Conservation (phyloP, 2,113 vertebrate genomes). For the Periophthalmodon schlosseri region DNA sequence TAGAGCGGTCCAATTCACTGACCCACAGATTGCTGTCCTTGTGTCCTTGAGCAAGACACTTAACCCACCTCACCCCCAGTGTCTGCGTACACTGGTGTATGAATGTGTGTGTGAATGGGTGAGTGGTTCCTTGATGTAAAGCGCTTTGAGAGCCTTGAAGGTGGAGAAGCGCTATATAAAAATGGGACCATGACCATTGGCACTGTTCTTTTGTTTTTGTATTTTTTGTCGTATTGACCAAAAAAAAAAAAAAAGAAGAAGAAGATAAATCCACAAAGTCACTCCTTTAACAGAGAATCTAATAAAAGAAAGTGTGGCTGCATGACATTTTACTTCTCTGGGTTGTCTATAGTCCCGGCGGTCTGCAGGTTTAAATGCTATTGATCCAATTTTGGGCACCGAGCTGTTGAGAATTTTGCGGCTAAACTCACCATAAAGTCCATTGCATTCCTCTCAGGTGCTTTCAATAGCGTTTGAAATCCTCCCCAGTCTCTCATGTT, state of each 20-base stretch:
- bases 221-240: neutral
- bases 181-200: too few species aligned
- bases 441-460: slow-evolving; percentile 35
- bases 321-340: slow-evolving; percentile 45
- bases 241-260: neutral
- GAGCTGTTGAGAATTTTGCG: slow-evolving; percentile 39
- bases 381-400: slow-evolving; percentile 52
- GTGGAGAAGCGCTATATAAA: too few species aligned
- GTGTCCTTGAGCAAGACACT: too few species aligned
- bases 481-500: slow-evolving; percentile 41
- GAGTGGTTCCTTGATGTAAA: too few species aligned
- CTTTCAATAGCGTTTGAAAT: slow-evolving; percentile 55
- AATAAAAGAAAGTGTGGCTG: slow-evolving; percentile 42
- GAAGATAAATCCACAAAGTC: slow-evolving; percentile 17
- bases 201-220: too few species aligned
- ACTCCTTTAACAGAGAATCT: slow-evolving; percentile 25
- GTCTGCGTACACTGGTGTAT: too few species aligned
- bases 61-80: too few species aligned
- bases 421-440: slow-evolving; percentile 37
- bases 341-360: slow-evolving; percentile 31
- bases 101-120: too few species aligned
- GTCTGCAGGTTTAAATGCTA: slow-evolving; percentile 49
- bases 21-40: too few species aligned
- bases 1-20: too few species aligned
- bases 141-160: too few species aligned